Evolutionary conservation across 2,113 vertebrate species (phyloP).

Genomic region (Barbus barbus): DNA sequence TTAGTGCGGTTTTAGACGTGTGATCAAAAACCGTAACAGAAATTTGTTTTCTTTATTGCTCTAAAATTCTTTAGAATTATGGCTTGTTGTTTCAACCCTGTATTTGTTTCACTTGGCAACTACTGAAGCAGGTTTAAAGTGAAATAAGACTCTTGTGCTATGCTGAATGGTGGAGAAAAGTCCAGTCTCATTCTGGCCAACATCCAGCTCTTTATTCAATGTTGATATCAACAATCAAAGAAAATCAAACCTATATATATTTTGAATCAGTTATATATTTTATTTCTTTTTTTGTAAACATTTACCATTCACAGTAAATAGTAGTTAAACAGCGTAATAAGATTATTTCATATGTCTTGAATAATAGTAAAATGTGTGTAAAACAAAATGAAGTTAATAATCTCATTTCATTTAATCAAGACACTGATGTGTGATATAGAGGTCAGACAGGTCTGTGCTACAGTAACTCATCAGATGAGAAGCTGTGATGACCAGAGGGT

Average conservation of each 20-base stretch:
- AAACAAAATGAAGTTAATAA: not conserved
- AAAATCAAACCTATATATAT: not conserved
- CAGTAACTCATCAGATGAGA: constrained; percentile 44
- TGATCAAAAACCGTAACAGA: not conserved
- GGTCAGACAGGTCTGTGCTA: not conserved
- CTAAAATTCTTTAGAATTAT: not conserved
- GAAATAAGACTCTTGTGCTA: not conserved
- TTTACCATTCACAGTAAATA: constrained; percentile 2
- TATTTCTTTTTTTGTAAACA: not conserved
- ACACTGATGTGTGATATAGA: not conserved
- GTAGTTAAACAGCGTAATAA: not conserved
- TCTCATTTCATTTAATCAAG: not conserved
- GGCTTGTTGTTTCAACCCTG: not conserved
- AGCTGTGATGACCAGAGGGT: constrained; percentile 35
- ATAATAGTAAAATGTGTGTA: not conserved
- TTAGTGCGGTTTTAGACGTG: not conserved
- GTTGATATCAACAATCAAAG: not conserved
- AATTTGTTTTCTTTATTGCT: not conserved
- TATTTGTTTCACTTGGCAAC: not conserved
- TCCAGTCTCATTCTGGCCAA: not conserved
- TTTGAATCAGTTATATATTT: not conserved
- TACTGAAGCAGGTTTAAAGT: not conserved
- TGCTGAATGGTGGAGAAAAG: not conserved
- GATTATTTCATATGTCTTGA: not conserved
- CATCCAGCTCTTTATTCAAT: not conserved